Evolutionary conservation across 1,140 invertebrate genomes (phyloP), one percentile per base, ranked within the genome.

Genomic region (Callitettix versicolor): DNA sequence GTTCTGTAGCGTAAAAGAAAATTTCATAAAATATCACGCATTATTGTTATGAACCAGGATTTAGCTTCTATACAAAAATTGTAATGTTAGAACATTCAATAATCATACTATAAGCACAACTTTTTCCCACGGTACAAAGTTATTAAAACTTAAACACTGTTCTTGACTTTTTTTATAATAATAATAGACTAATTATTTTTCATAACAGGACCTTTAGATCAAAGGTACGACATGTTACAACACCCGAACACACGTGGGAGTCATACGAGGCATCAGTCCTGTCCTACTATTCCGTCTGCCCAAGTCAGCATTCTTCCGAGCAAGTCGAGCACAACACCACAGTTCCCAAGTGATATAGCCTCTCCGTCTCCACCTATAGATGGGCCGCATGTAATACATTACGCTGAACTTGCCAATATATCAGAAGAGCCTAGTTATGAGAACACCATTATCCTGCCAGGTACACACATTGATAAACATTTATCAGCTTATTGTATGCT

Each of bases 391-490:
- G 11, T 56, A 1, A 24, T 63, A 44, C 66, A 69, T 36, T 67
- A 70, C 60, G 64, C 68, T 6, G 69, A 71, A 57, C 62, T 71
- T 40, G 66, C 64, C 20, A 65, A 69, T 41, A 66, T 71, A 24
- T 60, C 60, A 3, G 73, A 77, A 55, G 77, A 79, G 56, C 76
- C 77, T 22, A 75, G 72, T 58, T 79, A 79, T 58, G 77, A 77
- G 54, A 79, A 79, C 59, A 77, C 77, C 5, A 71, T 76, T 38
- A 74, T 77, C 38, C 71, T 73, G 49, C 75, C 77, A 36, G 79
- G 78, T 62, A 77, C 52, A 26, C 18, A 11, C 11, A 12, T 52
- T 41, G 6, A 11, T 21, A 41, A 21, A 52, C 17, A 11, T 14
- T 26, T 50, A 41, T 30, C 14, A 36, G 17, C 14, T 30, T 36